phyloP scores from a whole-genome alignment of 2,113 vertebrate species.

The Sigmodon hispidus region DNA sequence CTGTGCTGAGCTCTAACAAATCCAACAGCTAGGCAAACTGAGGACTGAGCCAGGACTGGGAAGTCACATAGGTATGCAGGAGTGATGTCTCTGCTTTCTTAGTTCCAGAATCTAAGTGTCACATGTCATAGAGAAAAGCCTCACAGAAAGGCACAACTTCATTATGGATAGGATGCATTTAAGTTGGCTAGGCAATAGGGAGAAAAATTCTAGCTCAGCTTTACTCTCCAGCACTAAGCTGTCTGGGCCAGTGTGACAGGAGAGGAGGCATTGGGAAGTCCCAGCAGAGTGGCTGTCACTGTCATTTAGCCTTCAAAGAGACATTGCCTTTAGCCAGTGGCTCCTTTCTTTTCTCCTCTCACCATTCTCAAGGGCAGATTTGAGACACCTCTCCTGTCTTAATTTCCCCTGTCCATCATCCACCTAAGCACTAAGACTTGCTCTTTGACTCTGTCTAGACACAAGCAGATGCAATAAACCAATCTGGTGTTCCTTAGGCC shows the following conservation, averaged over 20 bases:
- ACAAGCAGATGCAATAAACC: constrained; percentile 62
- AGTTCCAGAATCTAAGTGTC: not conserved
- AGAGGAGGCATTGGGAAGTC: not conserved
- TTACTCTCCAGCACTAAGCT: not conserved
- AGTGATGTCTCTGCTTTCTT: not conserved
- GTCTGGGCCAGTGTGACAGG: not conserved
- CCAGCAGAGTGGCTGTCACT: not conserved
- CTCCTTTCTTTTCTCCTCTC: not conserved
- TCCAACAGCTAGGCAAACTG: not conserved
- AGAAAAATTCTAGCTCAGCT: not conserved
- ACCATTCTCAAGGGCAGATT: not conserved
- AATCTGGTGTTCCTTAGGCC: constrained; percentile 40
- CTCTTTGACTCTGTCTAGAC: not conserved
- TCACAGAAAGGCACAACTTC: not conserved
- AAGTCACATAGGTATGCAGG: not conserved
- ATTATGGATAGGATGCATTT: not conserved
- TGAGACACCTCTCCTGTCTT: not conserved
- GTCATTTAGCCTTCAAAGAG: not conserved
- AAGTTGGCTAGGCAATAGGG: not conserved
- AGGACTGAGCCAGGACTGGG: not conserved
- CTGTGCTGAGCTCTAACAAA: constrained; percentile 22
- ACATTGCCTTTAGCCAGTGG: constrained; percentile 1
- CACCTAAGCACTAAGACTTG: not conserved
- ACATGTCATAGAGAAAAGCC: not conserved
- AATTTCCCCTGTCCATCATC: not conserved